These are phyloP conservation scores for Andrena minutula DNA, from an alignment of 2,888 invertebrate species.

Conservation along the genomic window DNA sequence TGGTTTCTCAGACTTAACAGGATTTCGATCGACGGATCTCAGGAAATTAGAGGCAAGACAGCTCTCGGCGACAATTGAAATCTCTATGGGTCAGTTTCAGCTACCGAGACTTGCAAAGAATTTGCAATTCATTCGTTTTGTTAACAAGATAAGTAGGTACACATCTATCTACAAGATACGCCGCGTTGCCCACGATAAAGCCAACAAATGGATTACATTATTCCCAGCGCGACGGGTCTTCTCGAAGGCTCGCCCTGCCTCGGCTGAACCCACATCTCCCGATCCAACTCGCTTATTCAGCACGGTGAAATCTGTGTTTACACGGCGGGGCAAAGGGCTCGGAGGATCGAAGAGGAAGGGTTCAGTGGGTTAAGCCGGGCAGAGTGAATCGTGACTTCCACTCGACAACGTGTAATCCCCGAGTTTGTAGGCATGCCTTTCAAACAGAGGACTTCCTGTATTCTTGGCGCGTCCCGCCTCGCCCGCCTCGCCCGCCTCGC, in stretches of 20 bases:
- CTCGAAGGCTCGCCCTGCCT: neutral
- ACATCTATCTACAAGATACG: conserved; percentile 10
- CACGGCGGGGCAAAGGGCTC: neutral
- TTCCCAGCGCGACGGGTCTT: neutral
- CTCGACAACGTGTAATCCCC: conserved; percentile 19
- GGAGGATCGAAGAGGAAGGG: conserved; percentile 20
- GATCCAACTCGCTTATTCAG: neutral
- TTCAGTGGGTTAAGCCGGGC: conserved; percentile 32
- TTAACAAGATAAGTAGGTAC: neutral
- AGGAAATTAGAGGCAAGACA: too few relatives aligned
- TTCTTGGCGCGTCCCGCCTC: conserved; percentile 26
- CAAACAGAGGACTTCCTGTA: conserved; percentile 62
- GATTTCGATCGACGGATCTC: too few relatives aligned
- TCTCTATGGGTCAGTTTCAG: too few relatives aligned
- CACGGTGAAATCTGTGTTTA: conserved; percentile 10
- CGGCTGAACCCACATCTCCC: neutral
- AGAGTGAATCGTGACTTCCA: conserved; percentile 25
- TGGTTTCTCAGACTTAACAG: too few relatives aligned
- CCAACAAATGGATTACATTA: conserved; percentile 13
- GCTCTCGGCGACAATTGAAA: too few relatives aligned
- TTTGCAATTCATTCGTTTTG: too few relatives aligned
- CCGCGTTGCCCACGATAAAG: neutral
- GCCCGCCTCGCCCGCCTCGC: too few relatives aligned
- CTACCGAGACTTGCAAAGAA: too few relatives aligned
- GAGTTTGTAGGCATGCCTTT: conserved; percentile 34